Conservation (phyloP, 2,797 vertebrate species). For the Martes flavigula region DNA sequence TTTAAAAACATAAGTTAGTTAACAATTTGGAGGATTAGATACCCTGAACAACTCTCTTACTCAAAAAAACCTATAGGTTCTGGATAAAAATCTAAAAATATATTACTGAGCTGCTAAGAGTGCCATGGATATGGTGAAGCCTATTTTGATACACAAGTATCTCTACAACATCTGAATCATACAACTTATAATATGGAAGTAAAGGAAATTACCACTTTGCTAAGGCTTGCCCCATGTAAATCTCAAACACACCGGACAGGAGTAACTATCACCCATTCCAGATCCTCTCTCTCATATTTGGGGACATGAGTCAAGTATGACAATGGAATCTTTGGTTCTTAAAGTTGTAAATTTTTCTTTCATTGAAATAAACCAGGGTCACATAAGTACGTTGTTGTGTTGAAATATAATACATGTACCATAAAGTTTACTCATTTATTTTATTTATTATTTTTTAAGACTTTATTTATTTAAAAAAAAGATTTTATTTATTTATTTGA, state of each 20-base stretch:
- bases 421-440: neutral
- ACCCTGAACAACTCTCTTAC: neutral
- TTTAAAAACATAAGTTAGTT: neutral
- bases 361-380: neutral
- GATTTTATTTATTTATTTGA: too few relatives aligned
- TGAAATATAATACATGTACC: neutral
- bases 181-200: neutral
- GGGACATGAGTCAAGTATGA: neutral
- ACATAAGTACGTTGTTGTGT: neutral
- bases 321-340: neutral
- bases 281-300: neutral
- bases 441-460: too few relatives aligned
- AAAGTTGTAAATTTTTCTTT: neutral
- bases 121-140: neutral
- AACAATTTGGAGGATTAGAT: conserved; percentile 20
- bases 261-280: neutral
- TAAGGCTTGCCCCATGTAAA: neutral
- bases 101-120: neutral
- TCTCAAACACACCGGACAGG: neutral
- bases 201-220: neutral
- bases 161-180: conserved; percentile 30
- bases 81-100: conserved; percentile 25
- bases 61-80: neutral
- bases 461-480: too few relatives aligned
- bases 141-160: conserved; percentile 3